These are phyloP conservation scores for Perizoma flavofasciatum DNA, from an alignment of 2,888 invertebrate genomes.

Conservation along the genomic window DNA sequence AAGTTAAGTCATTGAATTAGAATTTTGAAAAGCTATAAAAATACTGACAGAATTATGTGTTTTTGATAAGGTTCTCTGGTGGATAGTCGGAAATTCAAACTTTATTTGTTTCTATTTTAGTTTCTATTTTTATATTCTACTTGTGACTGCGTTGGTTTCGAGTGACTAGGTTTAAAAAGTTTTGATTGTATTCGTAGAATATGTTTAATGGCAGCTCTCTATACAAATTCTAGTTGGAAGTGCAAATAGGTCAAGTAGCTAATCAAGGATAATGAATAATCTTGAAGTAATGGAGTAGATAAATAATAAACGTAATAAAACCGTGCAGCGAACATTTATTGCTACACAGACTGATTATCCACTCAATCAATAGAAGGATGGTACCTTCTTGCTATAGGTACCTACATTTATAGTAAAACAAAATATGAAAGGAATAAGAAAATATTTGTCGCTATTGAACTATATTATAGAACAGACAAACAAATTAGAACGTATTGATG, in stretches of 20 bases:
- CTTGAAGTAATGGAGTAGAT: conserved; percentile 8
- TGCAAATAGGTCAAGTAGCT: conserved; percentile 37
- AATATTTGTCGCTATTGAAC: too few species aligned
- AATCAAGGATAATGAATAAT: conserved; percentile 37
- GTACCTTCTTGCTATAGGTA: conserved; percentile 2
- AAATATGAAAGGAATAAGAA: too few species aligned
- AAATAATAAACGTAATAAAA: conserved; percentile 44
- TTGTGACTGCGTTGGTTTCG: not conserved
- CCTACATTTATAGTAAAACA: too few species aligned
- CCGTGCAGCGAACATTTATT: conserved; percentile 41
- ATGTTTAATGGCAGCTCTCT: too few species aligned
- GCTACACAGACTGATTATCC: conserved; percentile 40
- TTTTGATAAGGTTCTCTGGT: conserved; percentile 25
- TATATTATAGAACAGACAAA: too few species aligned
- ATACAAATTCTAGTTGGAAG: conserved; percentile 6
- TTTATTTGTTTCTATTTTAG: conserved; percentile 1
- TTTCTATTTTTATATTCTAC: conserved; percentile 5
- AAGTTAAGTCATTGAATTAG: conserved; percentile 33
- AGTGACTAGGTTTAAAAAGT: too few species aligned
- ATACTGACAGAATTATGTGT: conserved; percentile 22
- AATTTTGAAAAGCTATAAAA: conserved; percentile 31
- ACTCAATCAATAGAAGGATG: conserved; percentile 42
- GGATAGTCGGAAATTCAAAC: conserved; percentile 4
- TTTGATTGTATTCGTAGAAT: too few species aligned
- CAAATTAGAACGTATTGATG: too few species aligned